phyloP scores from a whole-genome alignment of 2,113 vertebrate species.

The Condylura cristata region DNA sequence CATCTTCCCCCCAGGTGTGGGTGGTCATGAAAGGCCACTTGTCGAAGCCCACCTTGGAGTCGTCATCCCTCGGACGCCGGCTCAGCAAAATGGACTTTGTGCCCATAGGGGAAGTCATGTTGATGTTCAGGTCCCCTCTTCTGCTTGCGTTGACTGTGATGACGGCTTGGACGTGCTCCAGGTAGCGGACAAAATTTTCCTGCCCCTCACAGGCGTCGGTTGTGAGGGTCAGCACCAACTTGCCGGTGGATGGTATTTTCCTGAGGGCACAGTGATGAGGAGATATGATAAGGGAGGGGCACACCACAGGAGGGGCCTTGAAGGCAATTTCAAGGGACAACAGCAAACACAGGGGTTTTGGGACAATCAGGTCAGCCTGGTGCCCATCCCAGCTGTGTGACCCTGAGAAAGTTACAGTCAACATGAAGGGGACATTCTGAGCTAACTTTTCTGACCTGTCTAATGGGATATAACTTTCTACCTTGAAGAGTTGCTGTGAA shows the following conservation, averaged over 20 bases:
- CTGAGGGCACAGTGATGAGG: conserved; percentile 81
- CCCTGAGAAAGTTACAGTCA: background rate
- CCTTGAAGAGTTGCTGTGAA: background rate
- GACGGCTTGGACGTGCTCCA: conserved; percentile 97
- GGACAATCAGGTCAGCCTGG: background rate
- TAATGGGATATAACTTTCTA: background rate
- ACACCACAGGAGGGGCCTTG: too few species aligned
- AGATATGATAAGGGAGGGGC: background rate
- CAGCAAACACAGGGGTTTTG: background rate
- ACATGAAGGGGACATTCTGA: background rate
- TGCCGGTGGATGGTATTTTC: conserved; percentile 93
- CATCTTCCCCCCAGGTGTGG: conserved; percentile 99
- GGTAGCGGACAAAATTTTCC: conserved; percentile 98
- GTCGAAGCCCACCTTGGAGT: conserved; percentile 98
- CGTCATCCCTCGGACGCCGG: conserved; percentile 95
- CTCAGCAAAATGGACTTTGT: conserved; percentile 98
- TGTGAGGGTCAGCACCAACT: conserved; percentile 91
- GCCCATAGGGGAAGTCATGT: conserved; percentile 99
- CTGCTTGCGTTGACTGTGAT: conserved; percentile 95
- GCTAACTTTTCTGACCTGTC: background rate
- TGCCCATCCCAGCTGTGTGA: background rate
- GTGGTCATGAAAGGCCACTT: conserved; percentile 99
- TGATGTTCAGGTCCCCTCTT: conserved; percentile 96
- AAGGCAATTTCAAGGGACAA: background rate
- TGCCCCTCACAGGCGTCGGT: conserved; percentile 95